Evolutionary conservation across 2,888 invertebrate species (phyloP).

Genomic region (Cerastis leucographa): DNA sequence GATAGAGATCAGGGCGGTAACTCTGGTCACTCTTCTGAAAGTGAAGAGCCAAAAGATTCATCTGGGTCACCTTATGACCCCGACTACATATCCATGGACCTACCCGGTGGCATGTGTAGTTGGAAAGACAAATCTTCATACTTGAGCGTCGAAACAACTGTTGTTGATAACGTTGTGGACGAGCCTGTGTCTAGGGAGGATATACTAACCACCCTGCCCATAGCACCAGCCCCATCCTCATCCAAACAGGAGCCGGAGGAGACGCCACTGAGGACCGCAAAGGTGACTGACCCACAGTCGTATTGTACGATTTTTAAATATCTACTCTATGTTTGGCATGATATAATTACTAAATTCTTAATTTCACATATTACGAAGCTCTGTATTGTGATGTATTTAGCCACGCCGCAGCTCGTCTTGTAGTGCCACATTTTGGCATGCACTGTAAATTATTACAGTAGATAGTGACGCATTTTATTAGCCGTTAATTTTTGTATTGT

Average conservation of each 20-base stretch:
- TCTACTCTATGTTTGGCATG: conserved; percentile 90
- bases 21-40: conserved; percentile 90
- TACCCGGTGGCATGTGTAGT: conserved; percentile 95
- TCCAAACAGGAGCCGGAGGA: conserved; percentile 85
- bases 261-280: conserved; percentile 82
- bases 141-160: conserved; percentile 91
- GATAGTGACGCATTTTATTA: conserved; percentile 72
- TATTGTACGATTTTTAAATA: conserved; percentile 89
- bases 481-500: conserved; percentile 76
- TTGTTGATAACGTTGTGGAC: conserved; percentile 71
- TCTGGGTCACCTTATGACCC: conserved; percentile 86
- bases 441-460: conserved; percentile 74
- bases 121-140: conserved; percentile 96
- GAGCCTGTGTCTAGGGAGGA: conserved; percentile 83
- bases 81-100: conserved; percentile 93
- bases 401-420: conserved; percentile 87
- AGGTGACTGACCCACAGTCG: conserved; percentile 89
- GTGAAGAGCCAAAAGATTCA: conserved; percentile 79
- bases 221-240: conserved; percentile 84
- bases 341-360: conserved; percentile 88
- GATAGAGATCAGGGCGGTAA: conserved; percentile 91
- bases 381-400: conserved; percentile 84
- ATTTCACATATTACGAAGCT: conserved; percentile 86
- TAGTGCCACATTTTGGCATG: conserved; percentile 86
- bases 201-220: conserved; percentile 88